Conservation (phyloP, 2,113 vertebrate species). For the Oriolus oriolus region DNA sequence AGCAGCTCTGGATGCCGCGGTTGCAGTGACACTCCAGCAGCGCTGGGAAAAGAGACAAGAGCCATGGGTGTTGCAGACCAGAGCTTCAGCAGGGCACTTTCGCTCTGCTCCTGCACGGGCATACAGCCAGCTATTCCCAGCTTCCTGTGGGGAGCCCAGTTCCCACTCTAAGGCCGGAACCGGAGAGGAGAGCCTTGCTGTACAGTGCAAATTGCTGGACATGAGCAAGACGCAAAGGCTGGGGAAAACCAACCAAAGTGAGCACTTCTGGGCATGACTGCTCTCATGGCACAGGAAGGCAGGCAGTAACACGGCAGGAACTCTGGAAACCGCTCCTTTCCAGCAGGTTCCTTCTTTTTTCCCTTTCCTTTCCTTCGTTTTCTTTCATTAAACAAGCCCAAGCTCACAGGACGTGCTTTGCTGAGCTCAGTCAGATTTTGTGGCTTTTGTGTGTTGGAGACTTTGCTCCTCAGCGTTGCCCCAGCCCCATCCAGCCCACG, state of each 20-base stretch:
- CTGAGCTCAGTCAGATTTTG: not conserved
- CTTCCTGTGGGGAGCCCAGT: not conserved
- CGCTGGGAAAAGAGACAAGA: not conserved
- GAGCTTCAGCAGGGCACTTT: not conserved
- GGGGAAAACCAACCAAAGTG: not conserved
- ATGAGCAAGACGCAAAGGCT: not conserved
- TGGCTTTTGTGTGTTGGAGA: not conserved
- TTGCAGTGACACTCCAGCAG: not conserved
- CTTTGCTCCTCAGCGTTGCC: not conserved
- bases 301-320: not conserved
- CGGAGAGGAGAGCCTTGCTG: not conserved
- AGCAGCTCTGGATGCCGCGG: rapidly evolving
- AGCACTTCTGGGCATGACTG: not conserved
- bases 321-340: conserved; percentile 12
- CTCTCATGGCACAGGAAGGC: not conserved
- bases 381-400: not conserved
- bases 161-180: not conserved
- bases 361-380: no score
- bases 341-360: not conserved
- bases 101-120: not conserved
- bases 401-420: not conserved
- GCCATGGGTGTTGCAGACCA: not conserved
- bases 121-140: not conserved
- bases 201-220: not conserved
- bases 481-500: not conserved